Base-by-base conservation (phyloP, 2,113 vertebrate genomes). In the Anguilla japonica region DNA sequence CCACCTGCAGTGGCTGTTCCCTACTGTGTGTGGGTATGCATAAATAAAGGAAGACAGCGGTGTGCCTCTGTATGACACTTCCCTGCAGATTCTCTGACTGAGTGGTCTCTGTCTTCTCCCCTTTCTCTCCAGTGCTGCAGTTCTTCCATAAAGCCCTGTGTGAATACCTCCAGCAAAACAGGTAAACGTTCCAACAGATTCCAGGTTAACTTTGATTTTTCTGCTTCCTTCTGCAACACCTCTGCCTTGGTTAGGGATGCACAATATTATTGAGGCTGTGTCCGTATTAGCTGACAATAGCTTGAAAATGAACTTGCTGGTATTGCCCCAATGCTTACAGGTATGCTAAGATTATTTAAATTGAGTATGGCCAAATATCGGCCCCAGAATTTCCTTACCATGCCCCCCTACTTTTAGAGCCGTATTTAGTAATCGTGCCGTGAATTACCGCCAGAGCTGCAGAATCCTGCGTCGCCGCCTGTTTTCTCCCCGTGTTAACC, bases 151-250 rank as follows among this genome's bases (percentile, higher is more conserved):
- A 93, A 87, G 94, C 93, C 0, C 88, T 99, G 43, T 87, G 84
- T 89, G 96, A 95, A 87, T 96, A 96, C 83, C 91, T 95, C n/a
- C 95, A 96, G 56, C 95, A 96, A 93, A 99, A 96, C 93, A 97
- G 97, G 98, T 96, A 95, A 93, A 91, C 3, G 1, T 34, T 26
- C 26, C 29, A 14, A 39, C 16, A 81, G 7, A 81, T 1, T 75
- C 60, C 16, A 20, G 8, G 43, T 15, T 3, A 8, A 60, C 40
- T 60, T 40, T 34, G 34, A 41, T 39, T 84, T 11, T 9, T 40
- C n/a, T 9, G 5, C 60, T 41, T 18, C 7, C 67, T 22, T 75
- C 22, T 75, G 11, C 50, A 13, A 14, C 13, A 53, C 50, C 50
- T 9, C 11, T 2, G 50, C 13, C 50, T 53, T 53, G 50, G 50